These are phyloP conservation scores for Priocnemis perturbator DNA, from an alignment of 2,888 invertebrate genomes.

Conservation along the genomic window DNA sequence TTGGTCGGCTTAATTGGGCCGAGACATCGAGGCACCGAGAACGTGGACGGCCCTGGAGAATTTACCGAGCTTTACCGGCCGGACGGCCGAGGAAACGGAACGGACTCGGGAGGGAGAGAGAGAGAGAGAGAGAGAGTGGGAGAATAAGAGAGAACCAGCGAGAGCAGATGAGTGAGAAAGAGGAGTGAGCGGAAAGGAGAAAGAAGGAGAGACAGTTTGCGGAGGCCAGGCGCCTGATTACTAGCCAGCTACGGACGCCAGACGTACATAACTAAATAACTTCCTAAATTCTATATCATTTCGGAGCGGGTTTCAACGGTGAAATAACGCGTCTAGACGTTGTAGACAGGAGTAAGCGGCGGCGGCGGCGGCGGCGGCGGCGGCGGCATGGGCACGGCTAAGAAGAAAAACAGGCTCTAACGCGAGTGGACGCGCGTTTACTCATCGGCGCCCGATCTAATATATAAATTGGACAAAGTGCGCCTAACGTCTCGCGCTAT, in stretches of 20 bases:
- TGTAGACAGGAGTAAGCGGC: slow-evolving; percentile 10
- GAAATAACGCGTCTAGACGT: slow-evolving; percentile 62
- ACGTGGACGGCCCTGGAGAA: slow-evolving; percentile 53
- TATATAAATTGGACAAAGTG: slow-evolving; percentile 28
- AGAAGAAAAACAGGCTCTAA: slow-evolving; percentile 32
- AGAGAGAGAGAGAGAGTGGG: slow-evolving; percentile 21
- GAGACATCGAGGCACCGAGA: slow-evolving; percentile 47
- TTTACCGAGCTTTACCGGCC: slow-evolving; percentile 49
- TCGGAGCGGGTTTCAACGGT: slow-evolving; percentile 52
- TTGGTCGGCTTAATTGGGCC: slow-evolving; percentile 54
- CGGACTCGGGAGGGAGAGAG: slow-evolving; percentile 17
- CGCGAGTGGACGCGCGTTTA: slow-evolving; percentile 41
- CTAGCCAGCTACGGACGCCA: slow-evolving; percentile 59
- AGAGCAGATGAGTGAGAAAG: slow-evolving; percentile 22
- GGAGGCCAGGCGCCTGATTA: slow-evolving; percentile 61
- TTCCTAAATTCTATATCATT: slow-evolving; percentile 64
- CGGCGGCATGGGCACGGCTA: slow-evolving; percentile 3
- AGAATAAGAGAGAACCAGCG: slow-evolving; percentile 4
- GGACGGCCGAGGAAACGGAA: slow-evolving; percentile 2
- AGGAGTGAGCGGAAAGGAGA: slow-evolving; percentile 23
- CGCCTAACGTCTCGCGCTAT: slow-evolving; percentile 18
- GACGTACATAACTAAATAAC: slow-evolving; percentile 63
- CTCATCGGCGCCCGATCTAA: slow-evolving; percentile 30
- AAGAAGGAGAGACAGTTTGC: slow-evolving; percentile 40
- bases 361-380: slow-evolving; percentile 17